phyloP scores from a whole-genome alignment of 2,888 invertebrate genomes.

The Hyppa rectilinea region DNA sequence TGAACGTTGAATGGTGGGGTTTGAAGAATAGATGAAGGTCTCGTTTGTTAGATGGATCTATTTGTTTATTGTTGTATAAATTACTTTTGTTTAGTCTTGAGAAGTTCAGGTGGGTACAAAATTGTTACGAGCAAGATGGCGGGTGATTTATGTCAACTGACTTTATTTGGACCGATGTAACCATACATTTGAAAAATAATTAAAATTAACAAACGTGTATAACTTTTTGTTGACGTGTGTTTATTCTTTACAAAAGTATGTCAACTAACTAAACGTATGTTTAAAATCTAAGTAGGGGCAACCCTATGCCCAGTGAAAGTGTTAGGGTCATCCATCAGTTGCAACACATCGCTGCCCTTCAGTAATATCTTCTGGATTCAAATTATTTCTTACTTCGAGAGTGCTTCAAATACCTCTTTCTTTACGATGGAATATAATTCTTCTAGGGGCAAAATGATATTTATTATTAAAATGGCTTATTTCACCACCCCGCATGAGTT shows the following conservation, averaged over 20 bases:
- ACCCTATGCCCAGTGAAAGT: constrained; percentile 38
- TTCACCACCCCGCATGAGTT: neutral
- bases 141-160: neutral
- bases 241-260: neutral
- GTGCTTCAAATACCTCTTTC: constrained; percentile 44
- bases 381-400: constrained; percentile 49
- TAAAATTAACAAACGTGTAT: too few species aligned
- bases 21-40: constrained; percentile 17
- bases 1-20: constrained; percentile 7
- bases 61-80: constrained; percentile 8
- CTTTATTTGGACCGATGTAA: neutral
- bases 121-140: neutral
- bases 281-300: constrained; percentile 14
- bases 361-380: constrained; percentile 54
- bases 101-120: neutral
- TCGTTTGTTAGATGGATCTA: neutral
- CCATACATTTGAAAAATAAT: too few species aligned
- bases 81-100: neutral
- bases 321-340: constrained; percentile 60
- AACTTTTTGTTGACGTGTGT: neutral
- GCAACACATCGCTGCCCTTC: constrained; percentile 59
- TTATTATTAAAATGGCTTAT: neutral
- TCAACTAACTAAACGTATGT: neutral
- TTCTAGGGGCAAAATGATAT: constrained; percentile 12
- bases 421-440: constrained; percentile 6